Base-by-base conservation (phyloP, 2,888 invertebrate genomes). In the Steromphala cineraria region DNA sequence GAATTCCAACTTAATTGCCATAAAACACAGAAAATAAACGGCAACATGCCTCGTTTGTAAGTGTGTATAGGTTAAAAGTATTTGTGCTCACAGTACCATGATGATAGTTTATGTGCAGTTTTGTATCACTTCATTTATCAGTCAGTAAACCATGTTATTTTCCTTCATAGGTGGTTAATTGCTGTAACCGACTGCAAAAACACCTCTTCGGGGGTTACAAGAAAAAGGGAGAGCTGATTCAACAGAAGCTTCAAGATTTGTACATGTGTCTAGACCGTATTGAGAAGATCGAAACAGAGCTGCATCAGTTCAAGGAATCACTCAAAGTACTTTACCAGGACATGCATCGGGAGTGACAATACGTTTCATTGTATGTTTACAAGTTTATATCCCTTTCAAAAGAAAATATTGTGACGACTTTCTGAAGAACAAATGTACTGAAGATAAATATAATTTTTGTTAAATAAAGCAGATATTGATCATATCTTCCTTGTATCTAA, bases 301-400 rank as follows among this genome's bases (percentile, higher is more conserved):
- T 90, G 17, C 80, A 86, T 10, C 67, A 88, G 31, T 91, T 90
- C 77, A 89, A 85, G 78, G 81, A 86, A 31, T 87, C 89, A 10
- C 82, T 91, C 8, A 86, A 86, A 28, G 80, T 85, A 17, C 82
- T 90, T 21, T 90, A 87, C 80, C 85, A 87, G 46, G 90, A 90
- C 53, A 87, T 87, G 82, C 77, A 85, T 10, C 78, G 24, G 28
- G 46, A 46, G 7, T 46, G 46, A 46, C 7, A 46, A 1, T 1
- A 46, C 46, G 13, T 46, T 13, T 13, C 46, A 46, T 46, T 8
- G 10, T 46, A 46, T 46, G 10, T 10, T 46, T 5, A 36, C 3
- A 36, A 5, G 1, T 13, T 46, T 5, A 46, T 46, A n/a, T n/a
- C n/a, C 36, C 8, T 36, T 36, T 36, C 3, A 5, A 36, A 36